These are phyloP conservation scores for Hypselothyrea guttata DNA, from an alignment of 2,888 invertebrate species.

Conservation along the genomic window DNA sequence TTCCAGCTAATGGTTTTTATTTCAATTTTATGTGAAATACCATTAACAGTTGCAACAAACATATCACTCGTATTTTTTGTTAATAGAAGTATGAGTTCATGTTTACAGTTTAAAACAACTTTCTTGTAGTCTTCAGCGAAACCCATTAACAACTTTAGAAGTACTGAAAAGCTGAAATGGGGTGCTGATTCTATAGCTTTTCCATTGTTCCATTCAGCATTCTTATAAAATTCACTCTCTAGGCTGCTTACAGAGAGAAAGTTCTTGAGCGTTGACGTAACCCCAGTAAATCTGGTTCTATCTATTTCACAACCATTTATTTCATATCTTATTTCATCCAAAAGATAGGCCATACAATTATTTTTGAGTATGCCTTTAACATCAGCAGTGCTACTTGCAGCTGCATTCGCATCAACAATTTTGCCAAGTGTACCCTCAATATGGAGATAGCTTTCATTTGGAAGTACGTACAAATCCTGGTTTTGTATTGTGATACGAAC, in stretches of 20 bases:
- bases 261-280: no score
- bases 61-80: neutral
- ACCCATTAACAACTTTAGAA: no score
- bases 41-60: neutral
- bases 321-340: constrained; percentile 10
- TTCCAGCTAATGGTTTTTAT: neutral
- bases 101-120: neutral
- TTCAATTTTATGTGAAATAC: neutral
- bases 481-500: constrained; percentile 13
- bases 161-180: no score
- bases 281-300: constrained; percentile 1
- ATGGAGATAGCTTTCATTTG: constrained; percentile 7
- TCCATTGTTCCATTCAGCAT: no score
- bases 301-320: constrained; percentile 7
- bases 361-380: neutral
- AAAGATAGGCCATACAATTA: constrained; percentile 5
- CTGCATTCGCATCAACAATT: neutral
- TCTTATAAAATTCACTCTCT: no score
- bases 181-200: no score
- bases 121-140: neutral
- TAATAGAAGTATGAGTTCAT: neutral
- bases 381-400: neutral
- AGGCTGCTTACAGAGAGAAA: no score
- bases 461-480: constrained; percentile 11
- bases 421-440: constrained; percentile 2